Percentiles rank a stretch among this genome's conserved stretches.
phyloP scores from a whole-genome alignment of 2,113 vertebrate species.

The Lethenteron reissneri region DNA sequence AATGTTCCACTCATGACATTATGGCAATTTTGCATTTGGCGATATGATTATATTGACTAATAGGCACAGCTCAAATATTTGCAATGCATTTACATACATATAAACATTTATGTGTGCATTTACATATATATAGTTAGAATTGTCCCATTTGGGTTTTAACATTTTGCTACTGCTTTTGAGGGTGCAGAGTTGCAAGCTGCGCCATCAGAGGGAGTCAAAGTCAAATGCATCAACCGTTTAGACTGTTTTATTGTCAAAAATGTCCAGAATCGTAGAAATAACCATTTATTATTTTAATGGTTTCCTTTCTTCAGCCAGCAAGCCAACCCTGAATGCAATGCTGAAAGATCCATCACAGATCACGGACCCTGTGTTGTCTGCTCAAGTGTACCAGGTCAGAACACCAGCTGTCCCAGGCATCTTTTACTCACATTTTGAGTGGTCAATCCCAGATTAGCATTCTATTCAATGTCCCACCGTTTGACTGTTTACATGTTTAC shows the following conservation, averaged over 20 bases:
- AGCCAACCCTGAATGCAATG: slow-evolving; percentile 65
- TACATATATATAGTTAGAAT: neutral
- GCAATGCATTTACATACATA: neutral
- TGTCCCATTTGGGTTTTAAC: too few species aligned
- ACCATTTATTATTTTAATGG: neutral
- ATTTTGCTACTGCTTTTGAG: too few species aligned
- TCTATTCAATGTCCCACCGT: neutral
- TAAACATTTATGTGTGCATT: neutral
- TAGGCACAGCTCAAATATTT: too few species aligned
- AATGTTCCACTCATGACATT: too few species aligned
- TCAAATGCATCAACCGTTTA: too few species aligned
- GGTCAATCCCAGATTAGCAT: slow-evolving; percentile 9
- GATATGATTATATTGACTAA: too few species aligned
- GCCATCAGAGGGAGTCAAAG: too few species aligned
- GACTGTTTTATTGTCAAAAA: too few species aligned
- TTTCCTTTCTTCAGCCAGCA: slow-evolving; percentile 35
- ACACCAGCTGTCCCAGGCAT: slow-evolving; percentile 19
- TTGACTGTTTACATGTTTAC: neutral
- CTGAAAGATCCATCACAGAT: slow-evolving; percentile 75
- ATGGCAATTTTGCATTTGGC: too few species aligned
- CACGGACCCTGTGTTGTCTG: slow-evolving; percentile 59
- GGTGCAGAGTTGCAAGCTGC: too few species aligned
- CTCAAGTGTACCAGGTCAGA: slow-evolving; percentile 69
- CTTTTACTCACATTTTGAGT: slow-evolving; percentile 9
- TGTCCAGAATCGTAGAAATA: too few species aligned